Evolutionary conservation across 2,888 invertebrate genomes (phyloP).

Genomic region (Oscheius sp.): DNA sequence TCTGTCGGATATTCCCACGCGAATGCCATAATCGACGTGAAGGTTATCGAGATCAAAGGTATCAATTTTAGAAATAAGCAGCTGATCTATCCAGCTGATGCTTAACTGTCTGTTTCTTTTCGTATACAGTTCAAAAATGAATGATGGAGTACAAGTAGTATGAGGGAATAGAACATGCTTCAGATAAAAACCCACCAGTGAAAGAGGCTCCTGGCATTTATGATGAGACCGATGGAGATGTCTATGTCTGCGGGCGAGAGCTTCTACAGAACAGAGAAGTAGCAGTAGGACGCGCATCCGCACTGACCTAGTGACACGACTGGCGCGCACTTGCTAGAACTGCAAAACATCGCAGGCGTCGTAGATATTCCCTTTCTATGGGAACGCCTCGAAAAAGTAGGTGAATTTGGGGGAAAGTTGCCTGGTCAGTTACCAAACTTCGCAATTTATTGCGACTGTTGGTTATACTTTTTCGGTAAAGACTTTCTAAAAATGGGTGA

Average conservation of each 20-base stretch:
- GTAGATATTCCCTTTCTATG: constrained; percentile 15
- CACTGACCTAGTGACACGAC: constrained; percentile 29
- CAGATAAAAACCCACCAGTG: constrained; percentile 36
- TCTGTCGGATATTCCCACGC: neutral
- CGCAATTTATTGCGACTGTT: too few relatives aligned
- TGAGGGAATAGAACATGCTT: neutral
- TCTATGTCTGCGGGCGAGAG: constrained; percentile 10
- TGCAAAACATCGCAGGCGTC: constrained; percentile 30
- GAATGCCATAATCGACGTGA: constrained; percentile 24
- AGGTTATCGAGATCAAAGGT: too few relatives aligned
- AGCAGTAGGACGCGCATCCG: constrained; percentile 28
- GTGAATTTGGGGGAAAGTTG: constrained; percentile 21
- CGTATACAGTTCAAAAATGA: too few relatives aligned
- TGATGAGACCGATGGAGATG: constrained; percentile 18
- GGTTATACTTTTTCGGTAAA: too few relatives aligned
- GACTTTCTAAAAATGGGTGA: too few relatives aligned
- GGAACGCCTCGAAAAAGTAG: constrained; percentile 32
- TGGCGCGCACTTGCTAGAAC: constrained; percentile 29
- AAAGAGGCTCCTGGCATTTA: constrained; percentile 39
- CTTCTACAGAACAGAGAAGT: constrained; percentile 12
- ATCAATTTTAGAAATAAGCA: too few relatives aligned
- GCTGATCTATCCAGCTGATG: too few relatives aligned
- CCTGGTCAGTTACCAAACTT: neutral
- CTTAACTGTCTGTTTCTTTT: too few relatives aligned
- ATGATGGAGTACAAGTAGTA: too few relatives aligned